Percentiles rank a stretch among this genome's conserved stretches.
Evolutionary conservation across 2,797 vertebrate genomes (phyloP).

Genomic region (Lepilemur septentrionalis): DNA sequence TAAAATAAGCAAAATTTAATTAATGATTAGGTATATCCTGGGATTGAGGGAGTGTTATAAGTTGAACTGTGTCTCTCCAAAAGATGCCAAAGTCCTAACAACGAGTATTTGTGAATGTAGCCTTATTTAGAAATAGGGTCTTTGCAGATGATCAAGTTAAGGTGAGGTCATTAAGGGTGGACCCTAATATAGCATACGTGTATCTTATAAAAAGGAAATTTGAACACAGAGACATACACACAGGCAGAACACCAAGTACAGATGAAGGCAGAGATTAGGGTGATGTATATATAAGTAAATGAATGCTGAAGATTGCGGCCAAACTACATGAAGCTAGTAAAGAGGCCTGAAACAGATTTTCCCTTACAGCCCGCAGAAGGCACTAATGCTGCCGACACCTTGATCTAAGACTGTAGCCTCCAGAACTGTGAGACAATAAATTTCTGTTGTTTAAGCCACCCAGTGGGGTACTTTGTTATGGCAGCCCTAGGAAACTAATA

Average conservation of each 20-base stretch:
- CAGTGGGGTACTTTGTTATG: not conserved
- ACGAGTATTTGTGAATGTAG: not conserved
- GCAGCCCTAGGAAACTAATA: not conserved
- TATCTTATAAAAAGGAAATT: not conserved
- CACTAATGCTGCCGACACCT: not conserved
- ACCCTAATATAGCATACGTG: not conserved
- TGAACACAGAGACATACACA: not conserved
- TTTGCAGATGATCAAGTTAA: not conserved
- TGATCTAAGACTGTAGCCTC: not conserved
- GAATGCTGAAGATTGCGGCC: not conserved
- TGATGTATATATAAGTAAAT: not conserved
- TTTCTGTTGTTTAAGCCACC: not conserved
- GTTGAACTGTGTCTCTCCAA: not conserved
- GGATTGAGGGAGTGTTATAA: accelerated
- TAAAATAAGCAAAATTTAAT: not conserved
- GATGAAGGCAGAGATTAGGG: not conserved
- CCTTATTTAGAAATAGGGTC: not conserved
- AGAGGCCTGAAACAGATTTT: not conserved
- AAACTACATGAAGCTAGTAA: not conserved
- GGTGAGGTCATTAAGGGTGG: not conserved
- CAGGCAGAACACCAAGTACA: not conserved
- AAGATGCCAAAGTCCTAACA: not conserved
- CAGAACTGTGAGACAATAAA: not conserved
- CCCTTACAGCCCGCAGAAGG: not conserved
- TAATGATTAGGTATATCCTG: not conserved